Base-by-base conservation (phyloP, 1,140 invertebrate species). In the Habropoda laboriosa region DNA sequence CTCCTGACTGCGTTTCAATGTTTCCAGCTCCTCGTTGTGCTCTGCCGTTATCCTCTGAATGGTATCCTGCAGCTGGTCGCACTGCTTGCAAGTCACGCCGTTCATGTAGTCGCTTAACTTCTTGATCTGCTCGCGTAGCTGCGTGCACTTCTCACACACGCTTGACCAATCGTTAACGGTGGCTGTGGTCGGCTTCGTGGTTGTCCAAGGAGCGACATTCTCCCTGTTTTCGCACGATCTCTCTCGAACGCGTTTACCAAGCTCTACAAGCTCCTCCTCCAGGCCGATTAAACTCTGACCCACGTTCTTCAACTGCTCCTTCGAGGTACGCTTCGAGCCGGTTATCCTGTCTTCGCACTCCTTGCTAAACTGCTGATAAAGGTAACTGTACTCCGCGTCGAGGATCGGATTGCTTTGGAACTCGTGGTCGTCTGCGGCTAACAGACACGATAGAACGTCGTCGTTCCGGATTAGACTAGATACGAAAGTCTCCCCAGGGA, bases 331-430 rank as follows among this genome's bases (percentile, higher is more conserved):
- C 47, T 86, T 87, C 21, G 64, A 68, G 8, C 84, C 86, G 6
- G 79, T 72, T 68, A 92, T 88, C 38, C 67, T 87, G 3, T 90
- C 87, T 21, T 87, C 89, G 88, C 94, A 95, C 87, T 95, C 94
- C 76, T 93, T 93, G 61, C 92, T 93, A 88, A 95, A 94, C 81
- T 94, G 94, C 70, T 94, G 94, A 90, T 94, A 95, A 40, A 95
- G 91, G 89, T 94, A 95, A 78, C 93, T 93, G 87, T 95, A 95
- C 91, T 95, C 95, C 71, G 94, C 93, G 87, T 94, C 94, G 74
- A 92, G 92, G 24, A 92, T 84, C 76, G 92, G 89, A 88, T 94
- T 92, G 66, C 88, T 91, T 75, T 93, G 92, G 75, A 94, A 91
- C 13, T 89, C 82, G 16, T 63, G 60, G 7, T 89, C 87, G 24